Percentiles rank a stretch among this genome's conserved stretches.
These are phyloP conservation scores for Charaxes varanes DNA, from an alignment of 1,140 invertebrate genomes.

Conservation along the genomic window DNA sequence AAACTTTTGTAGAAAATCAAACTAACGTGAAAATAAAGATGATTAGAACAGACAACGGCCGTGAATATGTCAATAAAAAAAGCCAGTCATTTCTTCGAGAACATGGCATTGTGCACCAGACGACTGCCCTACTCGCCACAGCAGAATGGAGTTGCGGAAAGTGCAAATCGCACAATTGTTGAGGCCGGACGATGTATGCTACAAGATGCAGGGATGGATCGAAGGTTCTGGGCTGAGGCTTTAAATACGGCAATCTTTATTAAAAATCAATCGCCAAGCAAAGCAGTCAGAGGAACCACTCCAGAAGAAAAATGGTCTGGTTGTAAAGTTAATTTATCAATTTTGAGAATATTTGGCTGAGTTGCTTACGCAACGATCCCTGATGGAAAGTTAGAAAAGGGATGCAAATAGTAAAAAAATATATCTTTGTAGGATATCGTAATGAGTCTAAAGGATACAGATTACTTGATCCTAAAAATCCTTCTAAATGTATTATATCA, in stretches of 20 bases:
- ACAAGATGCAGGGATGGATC: constrained; percentile 1
- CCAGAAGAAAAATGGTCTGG: constrained; percentile 53
- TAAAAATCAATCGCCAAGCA: constrained; percentile 10
- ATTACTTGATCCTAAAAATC: constrained; percentile 38
- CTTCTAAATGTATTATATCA: constrained; percentile 3
- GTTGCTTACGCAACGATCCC: constrained; percentile 47
- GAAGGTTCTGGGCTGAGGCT: constrained; percentile 1
- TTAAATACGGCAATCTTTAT: constrained; percentile 7
- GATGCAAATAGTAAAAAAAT: constrained; percentile 35
- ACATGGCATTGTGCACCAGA: background rate
- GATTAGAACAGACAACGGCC: constrained; percentile 4
- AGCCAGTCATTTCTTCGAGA: constrained; percentile 1
- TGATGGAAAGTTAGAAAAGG: constrained; percentile 38
- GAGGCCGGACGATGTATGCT: constrained; percentile 16
- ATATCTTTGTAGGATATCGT: constrained; percentile 64
- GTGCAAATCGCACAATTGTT: constrained; percentile 16
- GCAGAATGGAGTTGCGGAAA: constrained; percentile 13
- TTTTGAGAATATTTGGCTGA: constrained; percentile 61
- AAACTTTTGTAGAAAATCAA: constrained; percentile 10
- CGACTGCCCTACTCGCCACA: constrained; percentile 7
- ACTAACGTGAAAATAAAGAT: constrained; percentile 1
- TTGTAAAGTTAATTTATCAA: constrained; percentile 39
- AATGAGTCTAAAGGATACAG: constrained; percentile 49
- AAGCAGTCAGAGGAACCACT: constrained; percentile 24
- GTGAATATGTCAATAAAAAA: constrained; percentile 2